These are phyloP conservation scores for Nephrotoma appendiculata DNA, from an alignment of 2,888 invertebrate species.

Conservation along the genomic window DNA sequence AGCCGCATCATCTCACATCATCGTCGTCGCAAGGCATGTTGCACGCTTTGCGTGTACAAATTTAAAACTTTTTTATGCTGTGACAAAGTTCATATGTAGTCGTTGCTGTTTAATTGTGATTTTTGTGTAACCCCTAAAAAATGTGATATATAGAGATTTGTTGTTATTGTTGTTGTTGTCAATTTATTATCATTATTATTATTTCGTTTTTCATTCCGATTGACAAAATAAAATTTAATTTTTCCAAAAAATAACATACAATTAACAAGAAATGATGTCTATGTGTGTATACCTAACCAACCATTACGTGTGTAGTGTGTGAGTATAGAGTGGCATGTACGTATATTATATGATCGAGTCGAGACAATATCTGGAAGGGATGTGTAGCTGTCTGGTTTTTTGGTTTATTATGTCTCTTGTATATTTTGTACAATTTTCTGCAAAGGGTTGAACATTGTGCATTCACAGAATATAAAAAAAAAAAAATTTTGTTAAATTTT, in stretches of 20 bases:
- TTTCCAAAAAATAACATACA: neutral
- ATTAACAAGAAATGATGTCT: neutral
- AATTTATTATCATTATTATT: neutral
- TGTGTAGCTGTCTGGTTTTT: neutral
- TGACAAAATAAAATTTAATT: neutral
- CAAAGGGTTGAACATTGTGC: neutral
- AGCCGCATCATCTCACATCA: neutral
- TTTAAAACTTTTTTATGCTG: neutral
- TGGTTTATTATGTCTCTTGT: neutral
- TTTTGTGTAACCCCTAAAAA: neutral
- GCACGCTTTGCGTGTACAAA: neutral
- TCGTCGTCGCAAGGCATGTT: neutral
- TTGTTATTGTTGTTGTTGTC: neutral
- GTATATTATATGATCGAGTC: neutral
- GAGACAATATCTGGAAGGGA: neutral
- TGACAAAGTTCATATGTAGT: neutral
- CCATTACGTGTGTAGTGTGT: neutral
- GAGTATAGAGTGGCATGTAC: neutral
- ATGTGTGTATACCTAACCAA: neutral
- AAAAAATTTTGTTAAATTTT: neutral
- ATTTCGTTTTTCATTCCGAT: neutral
- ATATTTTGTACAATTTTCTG: neutral
- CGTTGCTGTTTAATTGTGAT: neutral
- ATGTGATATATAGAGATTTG: neutral
- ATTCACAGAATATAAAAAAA: neutral